Conservation (phyloP, 2,888 invertebrate genomes). For the Drosophila lacicola region DNA sequence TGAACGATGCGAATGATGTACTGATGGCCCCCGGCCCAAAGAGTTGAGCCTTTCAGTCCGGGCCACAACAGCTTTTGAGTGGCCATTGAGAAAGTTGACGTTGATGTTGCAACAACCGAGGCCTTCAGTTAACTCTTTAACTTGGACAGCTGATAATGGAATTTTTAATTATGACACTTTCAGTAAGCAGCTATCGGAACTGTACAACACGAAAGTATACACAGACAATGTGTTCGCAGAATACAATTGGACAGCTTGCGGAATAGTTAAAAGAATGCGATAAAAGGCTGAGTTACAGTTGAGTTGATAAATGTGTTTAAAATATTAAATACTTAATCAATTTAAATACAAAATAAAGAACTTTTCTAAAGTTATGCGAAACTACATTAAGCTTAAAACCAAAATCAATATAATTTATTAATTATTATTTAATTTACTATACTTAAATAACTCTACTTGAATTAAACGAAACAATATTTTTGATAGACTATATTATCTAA, state of each 20-base stretch:
- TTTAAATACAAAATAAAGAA: no score
- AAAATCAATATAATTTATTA: no score
- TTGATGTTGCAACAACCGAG: slow-evolving; percentile 33
- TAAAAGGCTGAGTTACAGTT: not conserved
- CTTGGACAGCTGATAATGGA: slow-evolving; percentile 28
- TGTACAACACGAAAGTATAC: not conserved
- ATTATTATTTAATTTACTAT: no score
- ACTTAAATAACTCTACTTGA: no score
- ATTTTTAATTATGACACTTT: slow-evolving; percentile 31
- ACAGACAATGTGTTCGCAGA: slow-evolving; percentile 6
- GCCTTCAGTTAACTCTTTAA: slow-evolving; percentile 19
- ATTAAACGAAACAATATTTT: no score
- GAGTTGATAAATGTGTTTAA: no score
- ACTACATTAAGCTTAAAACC: no score
- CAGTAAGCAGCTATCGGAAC: not conserved
- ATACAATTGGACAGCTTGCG: not conserved
- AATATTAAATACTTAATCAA: no score
- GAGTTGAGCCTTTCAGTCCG: slow-evolving; percentile 19
- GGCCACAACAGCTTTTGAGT: slow-evolving; percentile 31
- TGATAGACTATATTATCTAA: no score
- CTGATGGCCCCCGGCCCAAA: slow-evolving; percentile 33
- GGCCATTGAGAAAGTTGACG: slow-evolving; percentile 45
- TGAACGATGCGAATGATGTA: slow-evolving; percentile 61
- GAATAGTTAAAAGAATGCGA: not conserved
- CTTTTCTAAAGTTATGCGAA: no score